phyloP scores from a whole-genome alignment of 2,113 vertebrate species.

The Apteryx mantelli region DNA sequence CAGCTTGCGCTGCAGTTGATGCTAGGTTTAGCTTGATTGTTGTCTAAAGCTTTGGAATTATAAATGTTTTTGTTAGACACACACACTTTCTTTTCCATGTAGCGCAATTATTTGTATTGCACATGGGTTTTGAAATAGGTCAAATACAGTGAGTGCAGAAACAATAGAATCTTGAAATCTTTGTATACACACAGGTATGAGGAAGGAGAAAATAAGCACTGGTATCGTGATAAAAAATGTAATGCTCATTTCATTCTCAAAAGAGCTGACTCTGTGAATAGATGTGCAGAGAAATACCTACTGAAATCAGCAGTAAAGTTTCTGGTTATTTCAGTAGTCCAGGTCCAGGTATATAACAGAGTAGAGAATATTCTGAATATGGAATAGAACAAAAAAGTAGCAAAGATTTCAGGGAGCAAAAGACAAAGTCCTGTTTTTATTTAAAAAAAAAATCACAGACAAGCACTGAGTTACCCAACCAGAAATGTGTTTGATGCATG shows the following conservation, averaged over 20 bases:
- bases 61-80: slow-evolving; percentile 8
- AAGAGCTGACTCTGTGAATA: neutral
- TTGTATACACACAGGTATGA: neutral
- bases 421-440: neutral
- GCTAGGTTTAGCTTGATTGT: neutral
- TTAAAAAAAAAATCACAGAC: neutral
- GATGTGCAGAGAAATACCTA: neutral
- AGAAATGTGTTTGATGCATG: neutral
- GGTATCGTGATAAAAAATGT: neutral
- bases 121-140: neutral
- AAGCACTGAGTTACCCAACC: neutral
- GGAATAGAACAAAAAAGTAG: neutral
- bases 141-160: neutral
- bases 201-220: neutral
- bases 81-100: neutral
- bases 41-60: slow-evolving; percentile 18
- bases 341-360: neutral
- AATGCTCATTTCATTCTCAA: neutral
- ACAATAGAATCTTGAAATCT: neutral
- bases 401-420: neutral
- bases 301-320: neutral
- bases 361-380: neutral
- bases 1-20: neutral
- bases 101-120: neutral
- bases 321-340: neutral